Evolutionary conservation across 2,113 vertebrate genomes (phyloP), one percentile per base, ranked within the genome.

Genomic region (Prionailurus viverrinus): DNA sequence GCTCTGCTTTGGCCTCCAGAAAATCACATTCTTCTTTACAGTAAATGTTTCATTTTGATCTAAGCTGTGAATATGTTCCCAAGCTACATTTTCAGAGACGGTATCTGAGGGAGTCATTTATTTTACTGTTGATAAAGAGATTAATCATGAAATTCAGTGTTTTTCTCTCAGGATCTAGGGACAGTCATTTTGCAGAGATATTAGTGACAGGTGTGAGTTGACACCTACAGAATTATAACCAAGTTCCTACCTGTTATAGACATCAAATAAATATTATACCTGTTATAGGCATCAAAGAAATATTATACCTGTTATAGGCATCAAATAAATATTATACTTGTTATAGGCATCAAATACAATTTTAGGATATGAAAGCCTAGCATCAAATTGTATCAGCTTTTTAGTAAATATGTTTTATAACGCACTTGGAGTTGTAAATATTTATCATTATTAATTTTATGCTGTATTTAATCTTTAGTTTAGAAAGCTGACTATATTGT

Each of bases 81-180:
- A 93, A 39, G 81, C 78, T 92, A 87, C 13, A 87, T 71, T 95
- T 93, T 91, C 51, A 73, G 68, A 95, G 45, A 78, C 7, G 48
- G 18, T 27, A 79, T 76, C 12, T 79, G 7, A 91, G 19, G 53
- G 9, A 96, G 55, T 66, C 73, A 69, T 84, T 63, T 89, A 39
- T 92, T 95, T 68, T 74, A 91, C 5, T 93, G 18, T 86, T 91
- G 65, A 94, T 89, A 95, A 81, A 69, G 73, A 86, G 41, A 95
- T 91, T 93, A 74, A 89, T 33, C 21, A 27, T 92, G 63, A 91
- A 96, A 76, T 21, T 81, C 36, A 61, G 45, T 61, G n/a, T 83
- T 97, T 83, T 92, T 76, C 48, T 79, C 31, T 69, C 29, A 16
- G 41, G 81, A 65, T 1, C 58, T 36, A 69, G 15, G 61, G 48